Evolutionary conservation across 2,113 vertebrate species (phyloP), one percentile per base, ranked within the genome.

Genomic region (Rhodinocichla rosea): DNA sequence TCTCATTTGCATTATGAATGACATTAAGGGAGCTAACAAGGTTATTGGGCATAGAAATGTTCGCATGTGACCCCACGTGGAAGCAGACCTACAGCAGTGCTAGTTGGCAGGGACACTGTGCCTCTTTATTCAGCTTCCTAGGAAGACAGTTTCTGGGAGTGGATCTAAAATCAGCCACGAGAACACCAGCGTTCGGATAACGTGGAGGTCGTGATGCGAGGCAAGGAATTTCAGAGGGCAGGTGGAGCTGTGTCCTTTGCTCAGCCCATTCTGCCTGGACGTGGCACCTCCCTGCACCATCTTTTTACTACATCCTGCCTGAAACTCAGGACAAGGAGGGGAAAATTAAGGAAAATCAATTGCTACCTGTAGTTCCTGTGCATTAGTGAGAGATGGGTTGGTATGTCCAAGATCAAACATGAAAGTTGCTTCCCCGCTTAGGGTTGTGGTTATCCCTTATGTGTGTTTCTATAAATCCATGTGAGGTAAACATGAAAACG

Each of bases 71-170:
- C 98, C 98, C 98, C 98, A 98, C 97, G 98, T 98, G 98, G 98
- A 98, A 98, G 97, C 97, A 98, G 99, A 99, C 99, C 99, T 99
- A 99, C 99, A 99, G 99, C 99, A 98, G 98, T 98, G 98, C 97
- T 95, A 81, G 95, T 90, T 98, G 98, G 98, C 99, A 98, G 97
- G 96, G 97, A 97, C 97, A 98, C 98, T 98, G 98, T 98, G 98
- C 96, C 97, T 98, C 98, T 99, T 98, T 99, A 98, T 98, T 98
- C 98, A 81, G 94, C 96, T 98, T 98, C 98, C 97, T 97, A 97
- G 98, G 97, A 96, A 98, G 97, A 97, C 88, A 92, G 90, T 97
- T 98, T 98, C 95, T 97, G 95, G 55, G 88, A 98, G 98, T 94
- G 98, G 97, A 97, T 98, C 97, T 97, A 97, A 98, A 97, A 94